phyloP scores from a whole-genome alignment of 2,113 vertebrate species.

The Vimba vimba region DNA sequence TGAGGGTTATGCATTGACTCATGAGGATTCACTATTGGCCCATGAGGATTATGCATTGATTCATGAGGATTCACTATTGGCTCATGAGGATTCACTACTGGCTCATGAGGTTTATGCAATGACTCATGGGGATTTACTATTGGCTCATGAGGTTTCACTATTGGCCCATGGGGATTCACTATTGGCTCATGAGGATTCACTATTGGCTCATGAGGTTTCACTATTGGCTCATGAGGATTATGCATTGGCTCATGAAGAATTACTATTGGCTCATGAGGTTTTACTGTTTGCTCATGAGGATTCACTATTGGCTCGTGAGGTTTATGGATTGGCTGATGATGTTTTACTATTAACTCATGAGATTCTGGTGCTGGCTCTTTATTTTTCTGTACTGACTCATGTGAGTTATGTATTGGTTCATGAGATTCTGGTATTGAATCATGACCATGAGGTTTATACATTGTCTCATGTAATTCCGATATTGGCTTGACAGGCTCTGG shows the following conservation, averaged over 20 bases:
- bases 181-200: background rate
- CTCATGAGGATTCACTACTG: background rate
- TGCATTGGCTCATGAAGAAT: background rate
- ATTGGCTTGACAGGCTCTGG: background rate
- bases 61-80: background rate
- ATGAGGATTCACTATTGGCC: background rate
- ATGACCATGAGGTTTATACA: background rate
- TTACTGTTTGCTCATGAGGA: background rate
- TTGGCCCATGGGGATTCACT: background rate
- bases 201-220: background rate
- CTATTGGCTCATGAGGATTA: background rate
- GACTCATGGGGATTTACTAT: fast-evolving
- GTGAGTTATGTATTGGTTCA: background rate
- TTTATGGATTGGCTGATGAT: background rate
- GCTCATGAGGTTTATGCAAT: too few relatives aligned
- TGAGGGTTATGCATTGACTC: background rate
- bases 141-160: background rate
- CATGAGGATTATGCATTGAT: background rate
- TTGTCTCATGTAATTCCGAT: background rate
- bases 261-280: background rate
- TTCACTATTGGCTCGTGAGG: background rate
- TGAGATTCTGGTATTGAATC: background rate
- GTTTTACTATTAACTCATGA: background rate
- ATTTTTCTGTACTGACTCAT: background rate
- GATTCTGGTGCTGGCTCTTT: background rate